These are phyloP conservation scores for Schmidtea mediterranea DNA, from an alignment of 1,140 invertebrate species.

Conservation along the genomic window DNA sequence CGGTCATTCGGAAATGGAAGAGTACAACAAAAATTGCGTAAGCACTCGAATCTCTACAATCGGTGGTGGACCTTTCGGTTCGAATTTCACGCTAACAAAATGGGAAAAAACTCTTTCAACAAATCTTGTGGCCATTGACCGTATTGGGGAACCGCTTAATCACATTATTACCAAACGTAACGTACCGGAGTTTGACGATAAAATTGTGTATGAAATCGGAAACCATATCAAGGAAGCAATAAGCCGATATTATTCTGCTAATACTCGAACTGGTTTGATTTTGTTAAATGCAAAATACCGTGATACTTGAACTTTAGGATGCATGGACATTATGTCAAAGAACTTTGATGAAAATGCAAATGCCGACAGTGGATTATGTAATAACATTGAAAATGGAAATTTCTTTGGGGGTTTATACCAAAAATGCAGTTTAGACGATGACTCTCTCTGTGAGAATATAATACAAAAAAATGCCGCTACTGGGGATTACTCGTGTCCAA, in stretches of 20 bases:
- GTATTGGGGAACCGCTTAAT: constrained; percentile 13
- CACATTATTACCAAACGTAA: constrained; percentile 11
- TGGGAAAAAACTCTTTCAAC: constrained; percentile 11
- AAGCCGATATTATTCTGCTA: constrained; percentile 14
- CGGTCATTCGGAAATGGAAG: background rate
- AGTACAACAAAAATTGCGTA: constrained; percentile 8
- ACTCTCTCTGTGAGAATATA: constrained; percentile 7
- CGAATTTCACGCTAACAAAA: constrained; percentile 11
- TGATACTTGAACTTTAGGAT: constrained; percentile 10
- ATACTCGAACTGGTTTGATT: constrained; percentile 7
- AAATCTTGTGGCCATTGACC: constrained; percentile 13
- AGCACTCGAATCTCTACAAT: constrained; percentile 10
- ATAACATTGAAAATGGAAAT: constrained; percentile 10
- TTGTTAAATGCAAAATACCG: no score
- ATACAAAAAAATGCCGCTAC: constrained; percentile 14
- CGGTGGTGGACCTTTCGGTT: constrained; percentile 11
- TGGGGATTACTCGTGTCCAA: constrained; percentile 12
- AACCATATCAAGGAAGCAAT: constrained; percentile 11
- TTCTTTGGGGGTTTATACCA: constrained; percentile 16
- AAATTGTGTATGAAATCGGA: constrained; percentile 8
- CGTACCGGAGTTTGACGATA: constrained; percentile 11
- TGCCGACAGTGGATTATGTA: constrained; percentile 15
- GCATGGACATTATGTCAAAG: constrained; percentile 11
- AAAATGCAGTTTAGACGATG: constrained; percentile 9
- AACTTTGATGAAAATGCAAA: constrained; percentile 16